These are phyloP conservation scores for Biston betularia DNA, from an alignment of 2,888 invertebrate genomes.

Conservation along the genomic window DNA sequence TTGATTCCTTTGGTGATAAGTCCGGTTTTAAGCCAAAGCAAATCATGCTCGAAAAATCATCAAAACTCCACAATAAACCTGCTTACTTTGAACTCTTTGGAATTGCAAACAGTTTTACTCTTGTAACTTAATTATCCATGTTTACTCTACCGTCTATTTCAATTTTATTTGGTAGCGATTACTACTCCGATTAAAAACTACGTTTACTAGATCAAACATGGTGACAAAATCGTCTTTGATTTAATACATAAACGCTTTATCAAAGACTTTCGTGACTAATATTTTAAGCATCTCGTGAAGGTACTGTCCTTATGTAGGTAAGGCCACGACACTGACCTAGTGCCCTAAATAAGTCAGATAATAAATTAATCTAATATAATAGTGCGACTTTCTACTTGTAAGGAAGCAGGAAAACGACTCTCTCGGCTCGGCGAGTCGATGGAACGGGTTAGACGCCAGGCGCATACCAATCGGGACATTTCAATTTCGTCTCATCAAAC, in stretches of 20 bases:
- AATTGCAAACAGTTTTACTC: not conserved
- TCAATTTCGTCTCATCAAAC: slow-evolving; percentile 51
- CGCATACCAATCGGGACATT: slow-evolving; percentile 71
- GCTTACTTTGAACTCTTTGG: slow-evolving; percentile 2
- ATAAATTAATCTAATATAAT: slow-evolving; percentile 31
- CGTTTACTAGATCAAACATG: not conserved
- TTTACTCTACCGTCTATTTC: slow-evolving; percentile 3
- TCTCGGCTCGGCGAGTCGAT: slow-evolving; percentile 53
- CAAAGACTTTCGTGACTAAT: slow-evolving; percentile 19
- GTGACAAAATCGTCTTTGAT: not conserved
- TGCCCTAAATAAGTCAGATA: slow-evolving; percentile 32
- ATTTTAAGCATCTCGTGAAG: slow-evolving; percentile 12
- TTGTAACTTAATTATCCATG: not conserved
- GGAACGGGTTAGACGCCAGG: slow-evolving; percentile 48
- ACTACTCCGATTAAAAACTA: too few species aligned
- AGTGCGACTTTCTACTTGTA: slow-evolving; percentile 57
- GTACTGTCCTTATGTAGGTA: slow-evolving; percentile 13
- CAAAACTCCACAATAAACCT: not conserved
- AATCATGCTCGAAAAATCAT: not conserved
- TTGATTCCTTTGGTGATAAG: slow-evolving; percentile 8
- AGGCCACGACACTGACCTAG: slow-evolving; percentile 25
- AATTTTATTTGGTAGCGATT: slow-evolving; percentile 2
- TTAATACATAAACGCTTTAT: not conserved
- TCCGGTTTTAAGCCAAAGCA: slow-evolving; percentile 2
- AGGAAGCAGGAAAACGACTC: slow-evolving; percentile 75